These are phyloP conservation scores for Pituophis catenifer DNA, from an alignment of 2,113 vertebrate species.

Conservation along the genomic window DNA sequence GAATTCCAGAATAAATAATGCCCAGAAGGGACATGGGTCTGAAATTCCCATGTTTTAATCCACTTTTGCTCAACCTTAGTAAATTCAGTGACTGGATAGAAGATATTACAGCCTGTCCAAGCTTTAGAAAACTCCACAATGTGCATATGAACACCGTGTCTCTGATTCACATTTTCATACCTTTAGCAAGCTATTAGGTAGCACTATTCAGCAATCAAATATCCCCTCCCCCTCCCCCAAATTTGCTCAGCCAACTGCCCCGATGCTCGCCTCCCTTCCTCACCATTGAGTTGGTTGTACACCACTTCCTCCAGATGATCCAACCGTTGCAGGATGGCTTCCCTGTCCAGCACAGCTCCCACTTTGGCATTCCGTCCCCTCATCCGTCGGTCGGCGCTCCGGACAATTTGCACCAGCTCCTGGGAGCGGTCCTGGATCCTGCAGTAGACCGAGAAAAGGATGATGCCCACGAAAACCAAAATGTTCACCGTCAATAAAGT, in stretches of 20 bases:
- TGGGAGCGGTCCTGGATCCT: constrained; percentile 92
- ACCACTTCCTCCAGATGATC: constrained; percentile 96
- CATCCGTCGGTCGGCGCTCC: constrained; percentile 81
- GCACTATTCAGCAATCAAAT: not conserved
- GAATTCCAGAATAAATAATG: not conserved
- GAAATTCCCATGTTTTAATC: not conserved
- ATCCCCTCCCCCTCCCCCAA: not conserved
- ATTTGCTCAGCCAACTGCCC: accelerated
- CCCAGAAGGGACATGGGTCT: not conserved
- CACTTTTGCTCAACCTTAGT: not conserved
- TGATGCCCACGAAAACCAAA: constrained; percentile 92
- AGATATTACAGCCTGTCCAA: not conserved
- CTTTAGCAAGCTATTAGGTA: too few relatives aligned
- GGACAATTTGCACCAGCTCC: constrained; percentile 86
- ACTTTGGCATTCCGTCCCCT: constrained; percentile 83
- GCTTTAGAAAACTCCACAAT: not conserved
- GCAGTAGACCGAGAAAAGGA: constrained; percentile 97
- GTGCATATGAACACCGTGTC: not conserved
- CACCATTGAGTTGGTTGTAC: constrained; percentile 96
- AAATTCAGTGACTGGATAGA: accelerated
- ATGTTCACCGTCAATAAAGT: constrained; percentile 99
- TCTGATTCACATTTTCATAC: not conserved
- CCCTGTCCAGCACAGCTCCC: constrained; percentile 82
- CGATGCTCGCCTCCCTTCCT: not conserved
- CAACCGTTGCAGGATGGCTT: constrained; percentile 92